Conservation (phyloP, 2,113 vertebrate species). For the Trogon melanurus region DNA sequence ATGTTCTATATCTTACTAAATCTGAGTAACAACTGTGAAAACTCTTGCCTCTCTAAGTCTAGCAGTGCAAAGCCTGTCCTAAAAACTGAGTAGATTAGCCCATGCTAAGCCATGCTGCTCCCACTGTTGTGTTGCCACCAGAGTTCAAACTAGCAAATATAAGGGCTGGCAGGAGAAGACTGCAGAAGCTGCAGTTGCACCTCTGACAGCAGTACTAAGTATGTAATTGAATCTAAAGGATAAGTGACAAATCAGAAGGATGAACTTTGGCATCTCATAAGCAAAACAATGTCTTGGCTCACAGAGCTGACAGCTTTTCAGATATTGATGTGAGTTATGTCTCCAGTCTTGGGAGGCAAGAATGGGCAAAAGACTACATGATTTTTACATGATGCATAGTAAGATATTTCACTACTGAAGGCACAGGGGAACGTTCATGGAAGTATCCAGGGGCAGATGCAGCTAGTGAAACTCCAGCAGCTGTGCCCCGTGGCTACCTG, state of each 20-base stretch:
- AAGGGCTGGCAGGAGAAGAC: not conserved
- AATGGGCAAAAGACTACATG: fast-evolving
- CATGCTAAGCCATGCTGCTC: not conserved
- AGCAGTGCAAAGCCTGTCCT: not conserved
- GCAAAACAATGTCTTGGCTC: not conserved
- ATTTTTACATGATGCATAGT: not conserved
- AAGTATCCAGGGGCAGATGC: not conserved
- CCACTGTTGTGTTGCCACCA: not conserved
- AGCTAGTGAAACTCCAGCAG: not conserved
- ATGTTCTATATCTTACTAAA: not conserved
- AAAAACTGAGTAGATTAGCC: not conserved
- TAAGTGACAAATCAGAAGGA: not conserved
- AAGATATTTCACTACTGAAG: not conserved
- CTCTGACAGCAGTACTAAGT: not conserved
- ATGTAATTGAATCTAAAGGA: fast-evolving
- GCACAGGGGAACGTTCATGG: not conserved
- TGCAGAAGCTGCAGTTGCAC: not conserved
- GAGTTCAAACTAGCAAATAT: fast-evolving
- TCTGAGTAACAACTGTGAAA: not conserved
- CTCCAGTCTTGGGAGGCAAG: not conserved
- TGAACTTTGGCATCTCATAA: not conserved
- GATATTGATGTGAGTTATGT: not conserved
- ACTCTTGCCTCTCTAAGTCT: not conserved
- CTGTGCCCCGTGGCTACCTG: not conserved
- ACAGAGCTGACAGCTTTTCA: not conserved